A percentile compares a stretch with the other conserved stretches of the same genome.
phyloP scores from a whole-genome alignment of 1,140 invertebrate genomes.

The Diorhabda carinulata region DNA sequence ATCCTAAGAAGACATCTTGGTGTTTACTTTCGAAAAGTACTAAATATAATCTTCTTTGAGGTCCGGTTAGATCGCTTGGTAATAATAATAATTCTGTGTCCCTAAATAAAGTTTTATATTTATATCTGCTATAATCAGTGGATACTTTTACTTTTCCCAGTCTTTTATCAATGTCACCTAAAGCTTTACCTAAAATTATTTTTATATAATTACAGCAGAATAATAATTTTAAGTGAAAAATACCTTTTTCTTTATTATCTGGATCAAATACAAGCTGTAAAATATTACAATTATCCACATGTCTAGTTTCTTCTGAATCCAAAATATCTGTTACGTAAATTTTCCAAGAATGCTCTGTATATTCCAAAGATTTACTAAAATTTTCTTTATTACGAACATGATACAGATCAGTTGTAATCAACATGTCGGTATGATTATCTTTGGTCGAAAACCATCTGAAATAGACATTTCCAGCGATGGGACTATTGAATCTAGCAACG shows the following conservation, averaged over 20 bases:
- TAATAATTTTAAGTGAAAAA: background rate
- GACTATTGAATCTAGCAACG: slow-evolving; percentile 73
- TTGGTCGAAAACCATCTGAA: slow-evolving; percentile 74
- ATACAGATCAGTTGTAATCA: slow-evolving; percentile 69
- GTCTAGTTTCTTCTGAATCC: slow-evolving; percentile 67
- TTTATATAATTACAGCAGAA: background rate
- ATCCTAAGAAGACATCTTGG: slow-evolving; percentile 73
- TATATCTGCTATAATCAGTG: slow-evolving; percentile 52
- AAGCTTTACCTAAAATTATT: slow-evolving; percentile 49
- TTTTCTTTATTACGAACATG: slow-evolving; percentile 54
- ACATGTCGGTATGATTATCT: slow-evolving; percentile 68
- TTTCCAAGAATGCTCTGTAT: slow-evolving; percentile 80
- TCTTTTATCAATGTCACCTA: slow-evolving; percentile 77
- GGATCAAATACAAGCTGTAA: slow-evolving; percentile 84
- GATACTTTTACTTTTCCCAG: slow-evolving; percentile 72
- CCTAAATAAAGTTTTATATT: slow-evolving; percentile 59
- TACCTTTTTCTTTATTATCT: slow-evolving; percentile 60
- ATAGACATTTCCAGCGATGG: slow-evolving; percentile 74
- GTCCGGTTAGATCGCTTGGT: slow-evolving; percentile 65
- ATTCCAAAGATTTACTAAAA: slow-evolving; percentile 49
- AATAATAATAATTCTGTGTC: slow-evolving; percentile 63
- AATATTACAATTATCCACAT: slow-evolving; percentile 74
- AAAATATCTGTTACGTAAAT: slow-evolving; percentile 87
- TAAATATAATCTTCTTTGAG: slow-evolving; percentile 72
- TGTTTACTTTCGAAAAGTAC: slow-evolving; percentile 80